Evolutionary conservation across 1,140 invertebrate species (phyloP).

Genomic region (Aphaenogaster ashmeadi): DNA sequence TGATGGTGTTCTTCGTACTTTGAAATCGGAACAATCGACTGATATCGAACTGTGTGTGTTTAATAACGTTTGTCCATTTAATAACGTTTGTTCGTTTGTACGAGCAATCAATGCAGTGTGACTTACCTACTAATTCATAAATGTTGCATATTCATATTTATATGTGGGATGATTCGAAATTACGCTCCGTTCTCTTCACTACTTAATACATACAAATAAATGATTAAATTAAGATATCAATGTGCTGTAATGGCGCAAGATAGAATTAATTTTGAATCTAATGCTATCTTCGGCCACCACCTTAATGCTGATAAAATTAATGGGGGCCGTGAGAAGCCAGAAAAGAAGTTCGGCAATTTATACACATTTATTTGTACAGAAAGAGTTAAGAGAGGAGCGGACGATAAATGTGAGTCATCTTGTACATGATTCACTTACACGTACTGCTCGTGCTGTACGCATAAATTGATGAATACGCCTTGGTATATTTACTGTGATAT

Average conservation of each 20-base stretch:
- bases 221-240: constrained; percentile 16
- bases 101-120: constrained; percentile 34
- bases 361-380: constrained; percentile 1
- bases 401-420: constrained; percentile 19
- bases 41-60: constrained; percentile 32
- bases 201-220: not conserved
- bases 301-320: not conserved
- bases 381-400: not conserved
- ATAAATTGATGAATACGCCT: constrained; percentile 43
- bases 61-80: constrained; percentile 18
- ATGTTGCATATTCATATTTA: constrained; percentile 39
- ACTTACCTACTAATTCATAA: constrained; percentile 55
- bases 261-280: constrained; percentile 11
- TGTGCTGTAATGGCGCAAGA: not conserved
- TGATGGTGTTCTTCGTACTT: constrained; percentile 36
- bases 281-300: not conserved
- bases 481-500: constrained; percentile 72
- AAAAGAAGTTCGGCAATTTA: not conserved
- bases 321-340: not conserved
- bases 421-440: constrained; percentile 27
- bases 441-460: not conserved
- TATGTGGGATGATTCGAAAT: constrained; percentile 1
- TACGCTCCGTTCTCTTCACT: constrained; percentile 8
- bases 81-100: constrained; percentile 23
- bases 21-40: constrained; percentile 44